These are phyloP conservation scores for Horisme vitalbata DNA, from an alignment of 2,888 invertebrate genomes.

Conservation along the genomic window DNA sequence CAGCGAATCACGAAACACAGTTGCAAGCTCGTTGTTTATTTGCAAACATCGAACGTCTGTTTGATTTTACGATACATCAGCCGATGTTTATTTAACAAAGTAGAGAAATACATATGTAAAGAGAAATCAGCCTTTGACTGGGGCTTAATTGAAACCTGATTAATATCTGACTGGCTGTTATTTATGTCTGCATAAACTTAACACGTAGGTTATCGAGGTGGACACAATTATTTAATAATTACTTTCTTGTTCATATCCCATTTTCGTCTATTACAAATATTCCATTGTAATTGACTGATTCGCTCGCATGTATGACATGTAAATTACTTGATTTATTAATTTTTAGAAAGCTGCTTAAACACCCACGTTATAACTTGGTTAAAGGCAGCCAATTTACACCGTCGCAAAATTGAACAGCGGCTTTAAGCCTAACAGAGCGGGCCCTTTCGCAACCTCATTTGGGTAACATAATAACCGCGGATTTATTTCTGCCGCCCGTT, in stretches of 20 bases:
- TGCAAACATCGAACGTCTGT: conserved; percentile 63
- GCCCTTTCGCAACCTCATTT: conserved; percentile 76
- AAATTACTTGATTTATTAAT: conserved; percentile 39
- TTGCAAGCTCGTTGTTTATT: conserved; percentile 68
- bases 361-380: conserved; percentile 63
- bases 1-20: conserved; percentile 74
- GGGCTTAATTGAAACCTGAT: not conserved
- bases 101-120: conserved; percentile 39
- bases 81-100: conserved; percentile 60
- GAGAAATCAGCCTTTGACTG: not conserved
- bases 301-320: conserved; percentile 28
- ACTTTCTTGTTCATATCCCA: not conserved
- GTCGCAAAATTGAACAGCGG: conserved; percentile 71
- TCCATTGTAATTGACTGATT: conserved; percentile 9
- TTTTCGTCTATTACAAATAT: not conserved
- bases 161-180: not conserved
- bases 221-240: not conserved
- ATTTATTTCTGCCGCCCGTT: conserved; percentile 79
- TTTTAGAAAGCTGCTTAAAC: conserved; percentile 56
- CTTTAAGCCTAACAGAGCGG: conserved; percentile 65
- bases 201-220: no score
- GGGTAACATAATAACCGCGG: conserved; percentile 80
- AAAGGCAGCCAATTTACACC: conserved; percentile 71
- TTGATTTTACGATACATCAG: conserved; percentile 65
- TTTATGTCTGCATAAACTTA: no score